phyloP scores from a whole-genome alignment of 2,113 vertebrate genomes.

The Ailuropoda melanoleuca region DNA sequence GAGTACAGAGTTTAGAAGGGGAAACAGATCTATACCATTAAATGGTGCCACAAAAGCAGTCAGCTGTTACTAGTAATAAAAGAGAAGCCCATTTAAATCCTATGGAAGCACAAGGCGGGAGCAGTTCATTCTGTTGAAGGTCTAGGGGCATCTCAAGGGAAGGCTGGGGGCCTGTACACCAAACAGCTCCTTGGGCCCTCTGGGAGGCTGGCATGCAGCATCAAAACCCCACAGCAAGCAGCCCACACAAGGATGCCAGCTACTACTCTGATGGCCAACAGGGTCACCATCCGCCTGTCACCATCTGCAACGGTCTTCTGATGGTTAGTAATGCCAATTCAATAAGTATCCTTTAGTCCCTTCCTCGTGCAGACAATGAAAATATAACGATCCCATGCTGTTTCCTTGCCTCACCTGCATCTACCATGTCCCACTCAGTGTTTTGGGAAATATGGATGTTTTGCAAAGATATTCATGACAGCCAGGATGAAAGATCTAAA shows the following conservation, averaged over 20 bases:
- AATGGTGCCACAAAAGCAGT: neutral
- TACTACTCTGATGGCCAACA: neutral
- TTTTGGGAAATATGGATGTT: neutral
- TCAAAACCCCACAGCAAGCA: neutral
- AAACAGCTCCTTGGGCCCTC: neutral
- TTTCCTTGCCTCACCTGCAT: neutral
- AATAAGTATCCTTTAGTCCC: neutral
- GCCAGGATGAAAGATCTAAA: neutral
- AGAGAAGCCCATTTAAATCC: rapidly evolving
- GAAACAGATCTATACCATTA: neutral
- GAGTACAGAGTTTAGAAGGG: neutral
- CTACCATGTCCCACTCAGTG: neutral
- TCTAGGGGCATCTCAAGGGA: neutral
- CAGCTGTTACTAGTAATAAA: neutral
- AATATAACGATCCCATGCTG: neutral
- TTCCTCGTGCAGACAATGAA: neutral
- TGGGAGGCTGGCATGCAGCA: neutral
- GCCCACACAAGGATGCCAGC: neutral
- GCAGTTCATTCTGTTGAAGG: neutral
- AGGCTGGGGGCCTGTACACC: neutral
- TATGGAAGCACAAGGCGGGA: neutral
- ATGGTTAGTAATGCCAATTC: neutral
- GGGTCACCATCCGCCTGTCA: neutral
- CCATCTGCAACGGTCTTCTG: neutral
- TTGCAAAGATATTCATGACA: neutral